These are phyloP conservation scores for Asteroscopus sphinx DNA, from an alignment of 2,888 invertebrate genomes.

Conservation along the genomic window DNA sequence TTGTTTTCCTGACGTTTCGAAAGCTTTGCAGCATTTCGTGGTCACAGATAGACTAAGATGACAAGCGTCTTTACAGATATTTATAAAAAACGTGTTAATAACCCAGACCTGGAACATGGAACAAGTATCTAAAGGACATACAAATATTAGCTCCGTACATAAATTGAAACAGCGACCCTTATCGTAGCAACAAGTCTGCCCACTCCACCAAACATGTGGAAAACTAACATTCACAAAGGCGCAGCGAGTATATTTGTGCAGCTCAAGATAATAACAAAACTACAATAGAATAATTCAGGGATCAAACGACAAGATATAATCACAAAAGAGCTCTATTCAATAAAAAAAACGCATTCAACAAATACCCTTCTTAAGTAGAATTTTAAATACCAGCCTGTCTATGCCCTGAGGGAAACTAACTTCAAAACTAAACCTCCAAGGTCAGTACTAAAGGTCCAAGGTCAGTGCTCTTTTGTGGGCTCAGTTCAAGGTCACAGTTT, in stretches of 20 bases:
- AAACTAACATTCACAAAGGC: background rate
- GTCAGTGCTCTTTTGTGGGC: slow-evolving; percentile 20
- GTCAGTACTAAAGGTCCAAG: slow-evolving; percentile 30
- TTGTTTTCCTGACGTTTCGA: too few relatives aligned
- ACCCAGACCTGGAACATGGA: too few relatives aligned
- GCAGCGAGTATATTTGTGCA: background rate
- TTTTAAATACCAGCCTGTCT: slow-evolving; percentile 30
- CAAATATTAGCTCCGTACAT: too few relatives aligned
- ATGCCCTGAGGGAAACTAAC: slow-evolving; percentile 20
- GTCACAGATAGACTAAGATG: too few relatives aligned
- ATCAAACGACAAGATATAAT: background rate
- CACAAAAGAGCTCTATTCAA: background rate
- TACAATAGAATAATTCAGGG: background rate
- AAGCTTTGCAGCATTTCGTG: too few relatives aligned
- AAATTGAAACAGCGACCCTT: too few relatives aligned
- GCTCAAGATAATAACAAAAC: background rate
- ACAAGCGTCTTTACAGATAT: too few relatives aligned
- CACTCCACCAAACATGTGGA: too few relatives aligned
- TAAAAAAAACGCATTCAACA: slow-evolving; percentile 10
- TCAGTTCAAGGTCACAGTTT: slow-evolving; percentile 27
- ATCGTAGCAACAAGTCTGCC: too few relatives aligned
- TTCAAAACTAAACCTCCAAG: slow-evolving; percentile 34
- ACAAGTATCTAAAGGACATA: too few relatives aligned
- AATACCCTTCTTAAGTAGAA: slow-evolving; percentile 11
- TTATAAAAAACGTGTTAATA: too few relatives aligned